phyloP scores from a whole-genome alignment of 1,140 invertebrate genomes.

The Scylla paramamosain region DNA sequence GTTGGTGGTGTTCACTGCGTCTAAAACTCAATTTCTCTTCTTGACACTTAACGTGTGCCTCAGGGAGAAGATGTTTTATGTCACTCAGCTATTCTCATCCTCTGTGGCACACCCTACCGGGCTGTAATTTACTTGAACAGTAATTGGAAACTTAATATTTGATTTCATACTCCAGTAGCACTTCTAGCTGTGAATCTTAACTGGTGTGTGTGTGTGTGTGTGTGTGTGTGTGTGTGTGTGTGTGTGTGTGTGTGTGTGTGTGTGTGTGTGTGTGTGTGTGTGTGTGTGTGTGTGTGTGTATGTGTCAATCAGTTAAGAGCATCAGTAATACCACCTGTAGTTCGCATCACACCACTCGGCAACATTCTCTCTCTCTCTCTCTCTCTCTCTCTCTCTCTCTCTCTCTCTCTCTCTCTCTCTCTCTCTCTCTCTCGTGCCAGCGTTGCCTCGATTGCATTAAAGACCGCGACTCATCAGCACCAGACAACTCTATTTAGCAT shows the following conservation, averaged over 20 bases:
- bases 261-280: slow-evolving; percentile 44
- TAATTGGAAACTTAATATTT: no score
- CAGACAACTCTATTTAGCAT: background rate
- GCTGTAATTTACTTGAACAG: no score
- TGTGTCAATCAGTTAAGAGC: background rate
- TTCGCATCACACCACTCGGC: background rate
- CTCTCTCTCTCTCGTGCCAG: background rate
- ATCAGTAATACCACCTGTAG: background rate
- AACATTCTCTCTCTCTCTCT: slow-evolving; percentile 15
- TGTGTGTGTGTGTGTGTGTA: slow-evolving; percentile 29
- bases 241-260: slow-evolving; percentile 38
- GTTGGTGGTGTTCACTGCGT: no score
- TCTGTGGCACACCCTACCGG: no score
- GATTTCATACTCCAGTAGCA: no score
- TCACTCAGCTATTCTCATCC: background rate
- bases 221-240: slow-evolving; percentile 35
- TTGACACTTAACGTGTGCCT: background rate
- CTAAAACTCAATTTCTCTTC: background rate
- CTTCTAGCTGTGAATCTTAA: background rate
- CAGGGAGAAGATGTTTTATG: no score
- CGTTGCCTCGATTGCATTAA: background rate
- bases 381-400: slow-evolving; percentile 29
- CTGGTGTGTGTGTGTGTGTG: slow-evolving; percentile 45
- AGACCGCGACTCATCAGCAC: background rate
- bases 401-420: slow-evolving; percentile 24